phyloP scores from a whole-genome alignment of 2,797 vertebrate genomes.

The Tenualosa thibaudeaui region DNA sequence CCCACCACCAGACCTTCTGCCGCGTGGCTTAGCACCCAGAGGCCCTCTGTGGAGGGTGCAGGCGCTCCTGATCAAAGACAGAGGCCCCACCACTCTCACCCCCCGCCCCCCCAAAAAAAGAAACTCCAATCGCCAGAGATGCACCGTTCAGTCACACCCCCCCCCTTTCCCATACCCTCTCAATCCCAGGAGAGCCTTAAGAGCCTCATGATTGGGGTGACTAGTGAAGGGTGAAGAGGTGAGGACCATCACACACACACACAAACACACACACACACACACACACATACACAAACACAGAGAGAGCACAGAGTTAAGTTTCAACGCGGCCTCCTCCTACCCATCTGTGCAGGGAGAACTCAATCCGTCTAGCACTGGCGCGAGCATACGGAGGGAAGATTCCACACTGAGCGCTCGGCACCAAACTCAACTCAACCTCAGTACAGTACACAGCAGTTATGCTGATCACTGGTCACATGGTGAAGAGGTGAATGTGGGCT shows the following conservation, averaged over 20 bases:
- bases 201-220: background rate
- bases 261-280: background rate
- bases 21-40: constrained; percentile 52
- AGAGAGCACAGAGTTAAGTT: background rate
- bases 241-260: constrained; percentile 34
- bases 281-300: constrained; percentile 7
- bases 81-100: background rate
- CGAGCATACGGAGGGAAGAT: constrained; percentile 4
- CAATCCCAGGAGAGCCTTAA: background rate
- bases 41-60: constrained; percentile 32
- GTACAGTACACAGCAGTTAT: background rate
- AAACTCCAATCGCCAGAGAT: background rate
- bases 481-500: background rate
- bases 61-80: constrained; percentile 54
- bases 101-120: background rate
- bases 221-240: constrained; percentile 51
- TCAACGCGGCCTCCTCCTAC: background rate
- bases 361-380: background rate
- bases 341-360: constrained; percentile 10
- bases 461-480: background rate
- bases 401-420: background rate
- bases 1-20: constrained; percentile 48
- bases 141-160: background rate
- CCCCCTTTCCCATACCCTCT: background rate
- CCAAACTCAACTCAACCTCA: background rate